These are phyloP conservation scores for Drosophila trapezifrons DNA, from an alignment of 1,140 invertebrate genomes.

Conservation along the genomic window DNA sequence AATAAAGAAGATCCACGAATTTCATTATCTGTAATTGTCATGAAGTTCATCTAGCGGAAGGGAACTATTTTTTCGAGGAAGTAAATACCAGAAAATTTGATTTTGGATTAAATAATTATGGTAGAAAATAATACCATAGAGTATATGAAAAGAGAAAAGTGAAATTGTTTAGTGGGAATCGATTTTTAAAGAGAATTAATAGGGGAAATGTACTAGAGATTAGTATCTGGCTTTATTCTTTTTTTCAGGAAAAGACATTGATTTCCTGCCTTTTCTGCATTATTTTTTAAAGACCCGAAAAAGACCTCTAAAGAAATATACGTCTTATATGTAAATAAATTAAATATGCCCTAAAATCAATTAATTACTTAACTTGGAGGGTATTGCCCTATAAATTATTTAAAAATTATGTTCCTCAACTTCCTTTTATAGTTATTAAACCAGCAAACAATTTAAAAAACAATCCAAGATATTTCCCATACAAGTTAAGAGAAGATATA, in stretches of 20 bases:
- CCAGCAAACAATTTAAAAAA: too few species aligned
- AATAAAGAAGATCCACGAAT: slow-evolving; percentile 2
- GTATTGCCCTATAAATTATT: too few species aligned
- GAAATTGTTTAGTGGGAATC: background rate
- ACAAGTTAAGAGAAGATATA: background rate
- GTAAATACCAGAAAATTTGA: background rate
- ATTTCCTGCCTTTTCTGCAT: rapidly evolving
- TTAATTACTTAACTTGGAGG: too few species aligned
- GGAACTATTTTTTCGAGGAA: background rate
- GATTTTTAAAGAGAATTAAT: background rate
- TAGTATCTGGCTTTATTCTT: too few species aligned
- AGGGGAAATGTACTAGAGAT: background rate
- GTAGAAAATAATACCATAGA: background rate
- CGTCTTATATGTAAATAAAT: too few species aligned
- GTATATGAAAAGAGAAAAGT: background rate
- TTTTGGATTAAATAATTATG: background rate
- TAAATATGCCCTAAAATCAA: too few species aligned
- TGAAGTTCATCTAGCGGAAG: background rate
- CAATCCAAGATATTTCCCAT: too few species aligned
- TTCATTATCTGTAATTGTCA: slow-evolving; percentile 7
- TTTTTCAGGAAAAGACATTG: background rate
- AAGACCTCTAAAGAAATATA: background rate
- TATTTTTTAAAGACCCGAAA: background rate
- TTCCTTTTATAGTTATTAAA: too few species aligned
- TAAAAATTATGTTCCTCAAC: too few species aligned